phyloP scores from a whole-genome alignment of 2,113 vertebrate species.

The Vulpes vulpes region DNA sequence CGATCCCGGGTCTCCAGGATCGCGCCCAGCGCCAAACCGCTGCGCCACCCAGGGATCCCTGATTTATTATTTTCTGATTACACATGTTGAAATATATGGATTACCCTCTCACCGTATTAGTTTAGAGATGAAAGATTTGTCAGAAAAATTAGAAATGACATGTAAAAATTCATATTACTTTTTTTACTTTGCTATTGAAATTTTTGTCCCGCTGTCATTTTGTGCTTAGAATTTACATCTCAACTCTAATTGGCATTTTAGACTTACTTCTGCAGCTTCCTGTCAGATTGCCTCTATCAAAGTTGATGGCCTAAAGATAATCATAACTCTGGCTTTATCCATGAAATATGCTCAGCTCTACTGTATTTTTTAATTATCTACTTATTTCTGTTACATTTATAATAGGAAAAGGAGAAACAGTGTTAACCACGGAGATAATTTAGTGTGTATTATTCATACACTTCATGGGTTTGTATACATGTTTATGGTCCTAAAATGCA shows the following conservation, averaged over 20 bases:
- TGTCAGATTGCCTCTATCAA: background rate
- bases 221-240: slow-evolving; percentile 39
- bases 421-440: background rate
- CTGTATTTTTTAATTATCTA: background rate
- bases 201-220: background rate
- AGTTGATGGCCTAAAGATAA: background rate
- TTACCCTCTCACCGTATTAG: background rate
- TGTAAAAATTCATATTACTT: background rate
- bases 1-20: too few species aligned
- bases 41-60: background rate
- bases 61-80: background rate
- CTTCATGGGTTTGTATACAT: background rate
- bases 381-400: slow-evolving; percentile 2
- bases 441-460: background rate
- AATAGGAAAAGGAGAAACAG: background rate
- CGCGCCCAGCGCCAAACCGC: too few species aligned
- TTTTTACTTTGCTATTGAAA: background rate
- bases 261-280: slow-evolving; percentile 7
- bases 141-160: background rate
- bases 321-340: slow-evolving; percentile 10
- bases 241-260: background rate
- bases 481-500: background rate
- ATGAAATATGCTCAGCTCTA: background rate
- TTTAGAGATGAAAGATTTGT: slow-evolving; percentile 18
- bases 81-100: background rate